Evolutionary conservation across 2,113 vertebrate species (phyloP), one percentile per base, ranked within the genome.

Genomic region (Cyprinus carpio): DNA sequence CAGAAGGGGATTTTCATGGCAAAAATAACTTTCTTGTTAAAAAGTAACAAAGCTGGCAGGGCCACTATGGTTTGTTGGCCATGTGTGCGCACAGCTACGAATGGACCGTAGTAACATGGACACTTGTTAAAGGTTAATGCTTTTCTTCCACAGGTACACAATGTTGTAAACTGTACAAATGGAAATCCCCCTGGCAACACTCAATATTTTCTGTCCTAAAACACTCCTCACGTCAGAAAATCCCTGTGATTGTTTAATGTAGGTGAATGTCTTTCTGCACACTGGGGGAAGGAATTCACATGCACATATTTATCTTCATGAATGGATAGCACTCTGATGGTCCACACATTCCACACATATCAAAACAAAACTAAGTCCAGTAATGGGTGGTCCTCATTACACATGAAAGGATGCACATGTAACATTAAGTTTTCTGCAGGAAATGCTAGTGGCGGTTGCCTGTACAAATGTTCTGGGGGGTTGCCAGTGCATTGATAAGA

Each of bases 21-120:
- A 75, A 88, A 85, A 85, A 83, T 40, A 69, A 54, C 81, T 83
- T 84, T 88, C 81, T 86, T 86, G 84, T 83, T 86, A 88, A 88
- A 88, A 40, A 82, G 84, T 81, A 85, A 85, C 84, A 85, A 86
- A 88, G 81, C 87, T 80, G 67, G 67, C 65, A 69, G 56, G 27
- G 62, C 12, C 54, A 65, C 84, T 58, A 56, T 43, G 60, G 81
- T 20, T 37, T 85, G 65, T 76, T 72, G 43, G 40, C 79, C 69
- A 54, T 78, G 64, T 78, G 64, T 51, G 75, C 4, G 49, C 62
- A 74, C 29, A 62, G 56, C 11, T 79, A 62, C 75, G 7, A 40
- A 79, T 43, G 23, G 54, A 43, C 20, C 11, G 31, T 23, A 23
- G 75, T 43, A 74, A 79, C 20, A 25, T 16, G 25, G 54, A 54